Evolutionary conservation across 2,113 vertebrate species (phyloP).

Genomic region (Pterophyllum scalare): DNA sequence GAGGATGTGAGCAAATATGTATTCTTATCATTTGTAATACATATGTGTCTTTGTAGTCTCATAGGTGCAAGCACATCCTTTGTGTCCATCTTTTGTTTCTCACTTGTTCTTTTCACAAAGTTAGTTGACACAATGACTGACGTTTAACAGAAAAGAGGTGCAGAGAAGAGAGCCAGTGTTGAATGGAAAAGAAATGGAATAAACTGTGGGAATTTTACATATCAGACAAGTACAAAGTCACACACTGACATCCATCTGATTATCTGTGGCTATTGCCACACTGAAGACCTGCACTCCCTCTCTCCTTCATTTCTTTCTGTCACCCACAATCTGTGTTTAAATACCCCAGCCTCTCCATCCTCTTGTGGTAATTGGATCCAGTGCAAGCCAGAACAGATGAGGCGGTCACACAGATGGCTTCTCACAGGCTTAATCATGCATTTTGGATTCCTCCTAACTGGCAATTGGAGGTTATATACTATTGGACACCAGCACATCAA

Average conservation of each 20-base stretch:
- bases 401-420: slow-evolving; percentile 15
- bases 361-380: slow-evolving; percentile 40
- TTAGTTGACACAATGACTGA: neutral
- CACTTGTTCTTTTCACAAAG: neutral
- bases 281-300: neutral
- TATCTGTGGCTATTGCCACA: slow-evolving; percentile 8
- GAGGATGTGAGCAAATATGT: slow-evolving; percentile 3
- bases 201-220: slow-evolving; percentile 14
- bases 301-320: slow-evolving; percentile 19
- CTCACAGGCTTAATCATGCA: slow-evolving; percentile 25
- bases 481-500: neutral
- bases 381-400: neutral
- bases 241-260: slow-evolving; percentile 32
- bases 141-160: neutral
- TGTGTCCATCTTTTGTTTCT: neutral
- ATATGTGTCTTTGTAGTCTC: neutral
- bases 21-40: neutral
- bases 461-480: neutral
- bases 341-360: neutral
- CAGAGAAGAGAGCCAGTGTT: neutral
- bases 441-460: slow-evolving; percentile 44
- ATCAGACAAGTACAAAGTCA: slow-evolving; percentile 16
- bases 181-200: slow-evolving; percentile 12
- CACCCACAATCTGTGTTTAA: slow-evolving; percentile 22
- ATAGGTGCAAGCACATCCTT: neutral